Conservation (phyloP, 2,797 vertebrate genomes). For the Notoglanidium macrostoma region DNA sequence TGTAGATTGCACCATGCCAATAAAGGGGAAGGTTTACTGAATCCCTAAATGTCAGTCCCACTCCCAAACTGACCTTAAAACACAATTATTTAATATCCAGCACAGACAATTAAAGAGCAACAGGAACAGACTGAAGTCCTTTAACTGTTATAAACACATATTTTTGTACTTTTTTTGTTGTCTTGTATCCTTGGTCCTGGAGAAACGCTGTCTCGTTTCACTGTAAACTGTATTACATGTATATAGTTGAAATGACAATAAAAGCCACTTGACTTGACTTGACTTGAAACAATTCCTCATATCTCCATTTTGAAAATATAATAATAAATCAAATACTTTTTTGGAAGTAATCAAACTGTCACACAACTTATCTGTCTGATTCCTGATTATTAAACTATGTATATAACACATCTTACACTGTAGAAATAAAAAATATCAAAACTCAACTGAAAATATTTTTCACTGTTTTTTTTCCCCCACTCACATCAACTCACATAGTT, state of each 20-base stretch:
- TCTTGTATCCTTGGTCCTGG: too few relatives aligned
- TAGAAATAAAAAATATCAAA: background rate
- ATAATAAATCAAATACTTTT: background rate
- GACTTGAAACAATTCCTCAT: background rate
- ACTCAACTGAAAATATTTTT: background rate
- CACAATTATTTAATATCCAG: conserved; percentile 44
- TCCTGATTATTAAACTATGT: background rate
- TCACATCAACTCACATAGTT: background rate
- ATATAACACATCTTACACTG: too few relatives aligned
- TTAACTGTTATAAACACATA: background rate
- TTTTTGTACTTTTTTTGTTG: too few relatives aligned
- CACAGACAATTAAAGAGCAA: conserved; percentile 35
- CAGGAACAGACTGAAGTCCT: conserved; percentile 6
- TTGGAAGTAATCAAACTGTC: conserved; percentile 3
- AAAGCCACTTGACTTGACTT: too few relatives aligned
- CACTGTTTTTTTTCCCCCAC: background rate
- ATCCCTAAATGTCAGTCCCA: conserved; percentile 40
- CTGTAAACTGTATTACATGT: too few relatives aligned
- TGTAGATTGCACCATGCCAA: conserved; percentile 47
- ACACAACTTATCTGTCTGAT: background rate
- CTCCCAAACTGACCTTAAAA: conserved; percentile 51
- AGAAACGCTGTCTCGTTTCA: too few relatives aligned
- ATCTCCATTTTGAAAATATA: too few relatives aligned
- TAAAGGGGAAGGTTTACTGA: conserved; percentile 48
- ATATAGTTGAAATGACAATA: too few relatives aligned